Percentiles rank a stretch among this genome's conserved stretches.
Evolutionary conservation across 2,888 invertebrate genomes (phyloP).

Genomic region (Drosophila nigricruria): DNA sequence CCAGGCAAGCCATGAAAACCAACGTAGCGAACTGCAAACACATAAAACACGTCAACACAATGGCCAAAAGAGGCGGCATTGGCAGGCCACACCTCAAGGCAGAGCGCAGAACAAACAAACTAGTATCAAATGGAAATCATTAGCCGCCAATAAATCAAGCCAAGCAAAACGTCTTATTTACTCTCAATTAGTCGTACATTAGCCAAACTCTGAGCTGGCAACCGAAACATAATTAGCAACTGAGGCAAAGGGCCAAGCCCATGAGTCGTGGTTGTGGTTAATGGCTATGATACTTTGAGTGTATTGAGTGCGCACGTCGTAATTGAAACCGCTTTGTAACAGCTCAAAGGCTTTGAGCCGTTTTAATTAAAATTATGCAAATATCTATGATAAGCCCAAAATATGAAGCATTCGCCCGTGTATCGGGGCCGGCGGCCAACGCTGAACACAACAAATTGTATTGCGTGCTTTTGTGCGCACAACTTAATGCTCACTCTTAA

Average conservation of each 20-base stretch:
- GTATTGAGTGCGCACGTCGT: conserved; percentile 16
- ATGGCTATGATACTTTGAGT: neutral
- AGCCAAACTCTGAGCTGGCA: conserved; percentile 41
- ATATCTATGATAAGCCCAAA: conserved; percentile 39
- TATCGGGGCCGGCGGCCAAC: conserved; percentile 3
- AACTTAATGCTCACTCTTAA: neutral
- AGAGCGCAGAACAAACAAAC: conserved; percentile 39
- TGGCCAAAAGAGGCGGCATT: conserved; percentile 5
- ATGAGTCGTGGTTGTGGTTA: neutral
- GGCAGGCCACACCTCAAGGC: conserved; percentile 47
- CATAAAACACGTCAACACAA: conserved; percentile 55
- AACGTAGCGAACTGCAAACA: conserved; percentile 40
- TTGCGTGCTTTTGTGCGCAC: conserved; percentile 23
- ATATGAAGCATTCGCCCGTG: conserved; percentile 36
- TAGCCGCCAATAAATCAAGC: conserved; percentile 71
- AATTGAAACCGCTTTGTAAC: conserved; percentile 47
- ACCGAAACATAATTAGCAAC: conserved; percentile 52
- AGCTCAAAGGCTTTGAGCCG: conserved; percentile 22
- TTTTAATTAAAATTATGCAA: conserved; percentile 75
- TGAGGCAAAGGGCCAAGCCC: conserved; percentile 25
- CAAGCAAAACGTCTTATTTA: conserved; percentile 60
- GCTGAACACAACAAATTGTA: conserved; percentile 10
- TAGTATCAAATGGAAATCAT: conserved; percentile 64
- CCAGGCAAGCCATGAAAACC: conserved; percentile 25
- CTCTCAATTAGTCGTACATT: conserved; percentile 74